Evolutionary conservation across 2,113 vertebrate species (phyloP).

Genomic region (Athene noctua): DNA sequence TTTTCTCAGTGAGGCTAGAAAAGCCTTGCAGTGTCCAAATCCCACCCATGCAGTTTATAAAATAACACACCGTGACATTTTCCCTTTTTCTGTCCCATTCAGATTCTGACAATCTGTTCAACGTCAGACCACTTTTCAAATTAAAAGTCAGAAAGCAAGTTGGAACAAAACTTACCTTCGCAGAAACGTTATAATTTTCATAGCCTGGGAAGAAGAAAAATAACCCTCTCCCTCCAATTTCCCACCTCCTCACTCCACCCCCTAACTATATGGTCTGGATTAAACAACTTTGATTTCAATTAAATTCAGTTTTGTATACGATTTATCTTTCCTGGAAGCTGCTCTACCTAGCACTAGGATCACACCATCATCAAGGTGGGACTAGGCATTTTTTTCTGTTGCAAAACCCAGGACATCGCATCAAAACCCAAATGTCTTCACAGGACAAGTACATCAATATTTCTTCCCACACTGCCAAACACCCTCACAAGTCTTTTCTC

Average conservation of each 20-base stretch:
- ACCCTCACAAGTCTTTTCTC: neutral
- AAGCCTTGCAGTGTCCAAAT: neutral
- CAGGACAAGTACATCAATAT: fast-evolving
- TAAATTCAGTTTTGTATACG: neutral
- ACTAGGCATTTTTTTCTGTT: neutral
- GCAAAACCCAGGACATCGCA: neutral
- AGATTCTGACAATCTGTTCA: neutral
- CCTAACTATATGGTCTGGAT: neutral
- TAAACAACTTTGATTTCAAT: neutral
- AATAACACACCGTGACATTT: neutral
- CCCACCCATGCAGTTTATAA: neutral
- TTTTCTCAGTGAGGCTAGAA: neutral
- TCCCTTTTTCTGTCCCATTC: neutral
- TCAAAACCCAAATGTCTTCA: fast-evolving
- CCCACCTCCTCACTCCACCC: too few species aligned
- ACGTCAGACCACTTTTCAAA: neutral
- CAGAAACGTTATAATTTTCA: neutral
- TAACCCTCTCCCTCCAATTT: neutral
- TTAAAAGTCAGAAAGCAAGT: neutral
- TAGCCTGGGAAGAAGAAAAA: neutral
- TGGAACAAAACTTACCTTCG: neutral
- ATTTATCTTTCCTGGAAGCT: neutral
- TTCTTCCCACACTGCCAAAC: neutral
- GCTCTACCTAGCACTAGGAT: neutral
- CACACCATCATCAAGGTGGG: neutral